phyloP scores from a whole-genome alignment of 2,797 vertebrate species.

The Sebastes cheni region DNA sequence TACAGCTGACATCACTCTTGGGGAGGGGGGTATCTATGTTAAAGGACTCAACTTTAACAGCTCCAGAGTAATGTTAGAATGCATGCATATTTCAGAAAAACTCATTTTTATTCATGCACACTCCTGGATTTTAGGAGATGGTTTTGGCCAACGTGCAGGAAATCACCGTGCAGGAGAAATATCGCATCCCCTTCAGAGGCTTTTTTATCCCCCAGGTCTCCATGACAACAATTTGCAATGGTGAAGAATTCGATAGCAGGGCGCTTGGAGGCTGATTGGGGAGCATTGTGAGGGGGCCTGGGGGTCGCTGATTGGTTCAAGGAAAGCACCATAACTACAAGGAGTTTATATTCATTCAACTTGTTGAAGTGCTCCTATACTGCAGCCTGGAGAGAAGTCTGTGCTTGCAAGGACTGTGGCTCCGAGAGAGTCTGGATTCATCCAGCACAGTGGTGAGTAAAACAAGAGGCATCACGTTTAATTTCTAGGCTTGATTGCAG shows the following conservation, averaged over 20 bases:
- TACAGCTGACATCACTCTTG: slow-evolving; percentile 89
- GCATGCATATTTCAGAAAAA: slow-evolving; percentile 58
- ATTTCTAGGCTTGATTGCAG: neutral
- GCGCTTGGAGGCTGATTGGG: slow-evolving; percentile 96
- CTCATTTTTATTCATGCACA: neutral
- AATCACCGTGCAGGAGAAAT: slow-evolving; percentile 84
- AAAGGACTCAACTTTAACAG: slow-evolving; percentile 78
- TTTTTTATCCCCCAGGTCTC: slow-evolving; percentile 86
- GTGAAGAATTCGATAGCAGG: slow-evolving; percentile 97
- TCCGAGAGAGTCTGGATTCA: slow-evolving; percentile 52
- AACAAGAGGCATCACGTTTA: neutral
- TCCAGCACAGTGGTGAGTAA: slow-evolving; percentile 61
- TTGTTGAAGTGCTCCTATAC: slow-evolving; percentile 90
- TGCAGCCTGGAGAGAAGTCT: slow-evolving; percentile 73
- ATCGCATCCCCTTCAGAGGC: slow-evolving; percentile 90
- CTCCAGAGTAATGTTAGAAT: slow-evolving; percentile 75
- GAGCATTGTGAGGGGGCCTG: slow-evolving; percentile 96
- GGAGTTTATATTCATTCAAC: slow-evolving; percentile 98
- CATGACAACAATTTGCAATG: slow-evolving; percentile 97
- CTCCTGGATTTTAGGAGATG: slow-evolving; percentile 8
- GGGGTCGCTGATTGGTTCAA: slow-evolving; percentile 98
- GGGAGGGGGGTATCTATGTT: slow-evolving; percentile 75
- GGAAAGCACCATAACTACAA: slow-evolving; percentile 93
- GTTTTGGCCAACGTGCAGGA: slow-evolving; percentile 63
- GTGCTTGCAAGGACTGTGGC: slow-evolving; percentile 78